phyloP scores from a whole-genome alignment of 2,797 vertebrate species.

The Micropoecilia bifurca region DNA sequence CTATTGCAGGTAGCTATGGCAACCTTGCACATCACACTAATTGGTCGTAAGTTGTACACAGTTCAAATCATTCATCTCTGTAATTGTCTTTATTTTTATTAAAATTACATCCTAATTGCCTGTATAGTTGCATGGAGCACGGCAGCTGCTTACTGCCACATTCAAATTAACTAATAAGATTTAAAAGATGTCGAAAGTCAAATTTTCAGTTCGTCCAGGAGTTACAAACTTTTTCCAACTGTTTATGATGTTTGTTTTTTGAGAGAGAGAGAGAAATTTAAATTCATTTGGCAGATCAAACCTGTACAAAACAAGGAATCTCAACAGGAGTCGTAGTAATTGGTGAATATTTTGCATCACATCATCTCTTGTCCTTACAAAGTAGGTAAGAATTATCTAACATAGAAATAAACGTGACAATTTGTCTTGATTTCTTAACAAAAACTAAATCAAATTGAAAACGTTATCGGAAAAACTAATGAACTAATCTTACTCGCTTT shows the following conservation, averaged over 20 bases:
- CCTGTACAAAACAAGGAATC: not conserved
- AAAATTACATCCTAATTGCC: not conserved
- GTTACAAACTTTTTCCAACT: not conserved
- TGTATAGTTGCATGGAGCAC: not conserved
- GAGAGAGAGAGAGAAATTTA: not conserved
- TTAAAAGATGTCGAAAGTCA: not conserved
- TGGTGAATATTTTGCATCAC: not conserved
- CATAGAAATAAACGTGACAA: not conserved
- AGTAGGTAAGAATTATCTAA: not conserved
- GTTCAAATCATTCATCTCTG: not conserved
- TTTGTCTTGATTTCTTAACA: not conserved
- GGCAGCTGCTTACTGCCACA: not conserved
- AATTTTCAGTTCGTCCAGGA: not conserved
- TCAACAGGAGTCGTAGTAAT: not conserved
- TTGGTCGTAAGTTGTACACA: not conserved
- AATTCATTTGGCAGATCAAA: not conserved
- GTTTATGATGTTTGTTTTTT: not conserved
- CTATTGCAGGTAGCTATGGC: not conserved
- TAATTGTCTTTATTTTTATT: not conserved
- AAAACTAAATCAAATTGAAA: not conserved
- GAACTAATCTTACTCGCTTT: not conserved
- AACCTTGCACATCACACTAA: not conserved
- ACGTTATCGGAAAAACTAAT: not conserved
- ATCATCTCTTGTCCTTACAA: not conserved
- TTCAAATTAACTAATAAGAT: not conserved